Evolutionary conservation across 2,797 vertebrate genomes (phyloP).

Genomic region (Pseudomugil tenellus): DNA sequence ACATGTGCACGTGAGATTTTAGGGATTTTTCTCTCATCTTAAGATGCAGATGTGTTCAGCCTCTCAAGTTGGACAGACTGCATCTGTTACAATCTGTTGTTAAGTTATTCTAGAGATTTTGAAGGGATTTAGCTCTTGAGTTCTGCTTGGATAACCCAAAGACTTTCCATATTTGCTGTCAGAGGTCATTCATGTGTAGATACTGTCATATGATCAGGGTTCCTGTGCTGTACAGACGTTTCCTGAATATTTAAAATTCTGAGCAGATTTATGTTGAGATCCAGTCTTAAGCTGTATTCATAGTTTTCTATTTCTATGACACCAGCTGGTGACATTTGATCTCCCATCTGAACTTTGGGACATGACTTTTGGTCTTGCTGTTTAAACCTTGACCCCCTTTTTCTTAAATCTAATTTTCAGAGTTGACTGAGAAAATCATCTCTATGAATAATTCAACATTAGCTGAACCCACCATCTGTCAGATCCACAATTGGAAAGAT

Average conservation of each 20-base stretch:
- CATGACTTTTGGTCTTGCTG: background rate
- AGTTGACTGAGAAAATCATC: slow-evolving; percentile 5
- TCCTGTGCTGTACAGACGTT: slow-evolving; percentile 15
- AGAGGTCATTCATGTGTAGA: slow-evolving; percentile 31
- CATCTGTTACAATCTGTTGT: slow-evolving; percentile 49
- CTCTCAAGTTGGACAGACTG: slow-evolving; percentile 39
- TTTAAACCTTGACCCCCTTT: background rate
- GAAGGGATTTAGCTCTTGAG: slow-evolving; percentile 47
- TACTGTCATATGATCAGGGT: slow-evolving; percentile 28
- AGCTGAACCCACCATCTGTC: slow-evolving; percentile 11
- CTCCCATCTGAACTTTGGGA: background rate
- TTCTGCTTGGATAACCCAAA: slow-evolving; percentile 42
- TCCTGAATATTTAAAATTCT: slow-evolving; percentile 2
- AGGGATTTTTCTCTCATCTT: slow-evolving; percentile 29
- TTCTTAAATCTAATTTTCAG: background rate
- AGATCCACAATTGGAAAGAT: background rate
- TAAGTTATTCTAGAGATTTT: slow-evolving; percentile 55
- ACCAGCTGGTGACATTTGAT: background rate
- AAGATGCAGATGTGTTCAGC: slow-evolving; percentile 54
- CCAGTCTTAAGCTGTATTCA: background rate
- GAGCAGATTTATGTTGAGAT: background rate
- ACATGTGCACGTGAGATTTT: slow-evolving; percentile 10
- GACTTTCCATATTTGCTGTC: slow-evolving; percentile 45
- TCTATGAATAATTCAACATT: slow-evolving; percentile 21
- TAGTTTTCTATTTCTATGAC: slow-evolving; percentile 5